These are phyloP conservation scores for Tetramorium parvispinum DNA, from an alignment of 1,140 invertebrate species.

Conservation along the genomic window DNA sequence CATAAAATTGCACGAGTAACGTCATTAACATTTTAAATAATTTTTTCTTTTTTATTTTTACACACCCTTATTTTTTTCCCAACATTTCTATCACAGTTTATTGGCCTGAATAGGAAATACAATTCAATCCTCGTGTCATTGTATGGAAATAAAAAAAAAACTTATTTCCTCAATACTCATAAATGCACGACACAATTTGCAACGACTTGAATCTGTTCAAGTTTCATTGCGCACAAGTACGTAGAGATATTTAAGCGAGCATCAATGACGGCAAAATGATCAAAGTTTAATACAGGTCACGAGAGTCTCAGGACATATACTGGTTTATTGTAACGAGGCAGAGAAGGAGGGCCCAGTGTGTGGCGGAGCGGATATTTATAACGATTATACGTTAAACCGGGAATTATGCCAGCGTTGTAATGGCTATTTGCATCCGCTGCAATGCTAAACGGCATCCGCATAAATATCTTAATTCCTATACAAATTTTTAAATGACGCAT, in stretches of 20 bases:
- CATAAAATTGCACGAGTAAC: neutral
- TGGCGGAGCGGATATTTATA: slow-evolving; percentile 65
- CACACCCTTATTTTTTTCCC: neutral
- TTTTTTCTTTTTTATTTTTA: neutral
- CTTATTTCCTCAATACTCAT: neutral
- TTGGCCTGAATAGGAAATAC: neutral
- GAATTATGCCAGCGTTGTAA: slow-evolving; percentile 62
- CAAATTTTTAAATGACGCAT: neutral
- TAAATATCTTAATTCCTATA: neutral
- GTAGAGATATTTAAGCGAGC: neutral
- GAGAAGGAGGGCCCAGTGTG: neutral
- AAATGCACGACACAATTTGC: neutral
- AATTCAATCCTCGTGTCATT: neutral
- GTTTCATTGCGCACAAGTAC: neutral
- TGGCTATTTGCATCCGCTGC: slow-evolving; percentile 26
- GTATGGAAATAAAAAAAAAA: neutral
- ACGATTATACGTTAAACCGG: slow-evolving; percentile 62
- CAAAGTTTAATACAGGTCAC: slow-evolving; percentile 14
- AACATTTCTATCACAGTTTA: neutral
- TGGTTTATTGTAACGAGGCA: neutral
- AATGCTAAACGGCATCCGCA: neutral
- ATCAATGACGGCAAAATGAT: slow-evolving; percentile 18
- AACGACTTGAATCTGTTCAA: neutral
- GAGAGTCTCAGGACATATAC: neutral
- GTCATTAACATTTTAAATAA: neutral